Percentiles rank a stretch among this genome's conserved stretches.
Conservation (phyloP, 1,140 invertebrate species). For the Drosophila mayri region DNA sequence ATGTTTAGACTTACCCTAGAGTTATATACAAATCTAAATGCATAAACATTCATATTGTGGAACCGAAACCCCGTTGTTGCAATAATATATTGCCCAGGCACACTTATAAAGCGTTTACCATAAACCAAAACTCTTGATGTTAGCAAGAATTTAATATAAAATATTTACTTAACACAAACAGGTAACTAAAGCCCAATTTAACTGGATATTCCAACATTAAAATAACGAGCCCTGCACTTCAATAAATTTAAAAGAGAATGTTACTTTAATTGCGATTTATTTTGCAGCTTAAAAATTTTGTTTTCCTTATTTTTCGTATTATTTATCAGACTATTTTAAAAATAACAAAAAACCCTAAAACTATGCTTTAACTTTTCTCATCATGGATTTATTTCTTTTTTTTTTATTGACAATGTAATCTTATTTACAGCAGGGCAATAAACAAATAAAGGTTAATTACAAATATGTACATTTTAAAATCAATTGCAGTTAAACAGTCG, state of each 20-base stretch:
- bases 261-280: neutral
- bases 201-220: constrained; percentile 14
- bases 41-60: constrained; percentile 23
- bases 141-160: constrained; percentile 50
- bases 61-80: constrained; percentile 58
- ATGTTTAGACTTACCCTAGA: constrained; percentile 74
- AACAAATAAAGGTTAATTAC: constrained; percentile 11
- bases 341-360: neutral
- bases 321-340: neutral
- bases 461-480: constrained; percentile 45
- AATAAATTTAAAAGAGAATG: neutral
- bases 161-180: constrained; percentile 15
- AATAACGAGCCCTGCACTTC: constrained; percentile 1
- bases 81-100: constrained; percentile 54
- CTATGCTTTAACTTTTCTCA: neutral
- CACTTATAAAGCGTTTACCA: constrained; percentile 43
- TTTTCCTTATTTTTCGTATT: neutral
- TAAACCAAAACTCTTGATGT: constrained; percentile 61
- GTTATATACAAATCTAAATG: constrained; percentile 46
- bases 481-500: constrained; percentile 43
- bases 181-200: constrained; percentile 14
- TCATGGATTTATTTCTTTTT: neutral
- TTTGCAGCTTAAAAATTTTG: neutral
- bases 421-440: constrained; percentile 10
- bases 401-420: neutral